A percentile compares a stretch with the other conserved stretches of the same genome.
phyloP scores from a whole-genome alignment of 2,888 invertebrate genomes.

The Lucinisca nassula region DNA sequence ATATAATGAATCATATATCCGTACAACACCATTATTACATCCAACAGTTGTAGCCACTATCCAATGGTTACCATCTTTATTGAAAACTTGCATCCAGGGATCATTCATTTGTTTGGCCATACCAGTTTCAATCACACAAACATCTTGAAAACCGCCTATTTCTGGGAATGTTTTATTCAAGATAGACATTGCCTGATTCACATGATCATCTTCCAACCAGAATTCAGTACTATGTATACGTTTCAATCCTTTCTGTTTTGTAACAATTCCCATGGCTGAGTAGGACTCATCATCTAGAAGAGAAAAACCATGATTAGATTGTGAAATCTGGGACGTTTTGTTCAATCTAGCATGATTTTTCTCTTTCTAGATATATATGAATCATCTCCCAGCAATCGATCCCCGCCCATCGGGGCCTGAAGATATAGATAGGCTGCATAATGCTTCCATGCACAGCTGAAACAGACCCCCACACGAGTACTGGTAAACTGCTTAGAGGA shows the following conservation, averaged over 20 bases:
- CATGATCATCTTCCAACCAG: conserved; percentile 59
- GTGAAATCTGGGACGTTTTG: not conserved
- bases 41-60: conserved; percentile 59
- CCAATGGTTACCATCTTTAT: conserved; percentile 68
- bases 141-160: conserved; percentile 63
- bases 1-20: conserved; percentile 68
- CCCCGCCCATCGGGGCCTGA: too few relatives aligned
- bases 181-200: conserved; percentile 63
- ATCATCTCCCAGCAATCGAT: too few relatives aligned
- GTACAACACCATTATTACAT: conserved; percentile 40
- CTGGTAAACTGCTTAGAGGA: too few relatives aligned
- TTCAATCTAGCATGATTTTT: not conserved
- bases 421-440: too few relatives aligned
- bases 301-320: not conserved
- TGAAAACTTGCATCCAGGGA: conserved; percentile 66
- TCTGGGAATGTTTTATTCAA: conserved; percentile 46
- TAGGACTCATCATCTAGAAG: not conserved
- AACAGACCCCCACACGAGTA: too few relatives aligned
- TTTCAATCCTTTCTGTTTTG: not conserved
- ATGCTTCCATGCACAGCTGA: too few relatives aligned
- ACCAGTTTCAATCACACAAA: conserved; percentile 48
- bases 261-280: not conserved
- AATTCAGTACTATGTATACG: conserved; percentile 27
- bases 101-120: conserved; percentile 28
- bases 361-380: too few relatives aligned